Evolutionary conservation across 2,888 invertebrate genomes (phyloP).

Genomic region (Stramonita haemastoma): DNA sequence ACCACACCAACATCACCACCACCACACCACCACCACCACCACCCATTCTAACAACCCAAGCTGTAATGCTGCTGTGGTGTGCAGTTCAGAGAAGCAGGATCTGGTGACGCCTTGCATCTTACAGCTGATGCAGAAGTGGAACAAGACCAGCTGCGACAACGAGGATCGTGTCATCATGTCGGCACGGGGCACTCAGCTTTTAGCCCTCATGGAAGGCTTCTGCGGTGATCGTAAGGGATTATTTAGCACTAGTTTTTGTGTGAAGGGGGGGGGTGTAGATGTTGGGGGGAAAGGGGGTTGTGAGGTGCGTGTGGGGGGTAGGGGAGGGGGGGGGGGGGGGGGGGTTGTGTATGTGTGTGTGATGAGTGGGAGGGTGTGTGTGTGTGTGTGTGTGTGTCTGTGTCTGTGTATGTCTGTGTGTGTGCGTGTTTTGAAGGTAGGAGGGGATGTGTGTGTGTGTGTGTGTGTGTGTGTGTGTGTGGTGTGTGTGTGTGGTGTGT

Average conservation of each 20-base stretch:
- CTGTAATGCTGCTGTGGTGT: neutral
- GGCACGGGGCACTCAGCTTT: conserved; percentile 43
- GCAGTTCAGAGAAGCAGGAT: conserved; percentile 44
- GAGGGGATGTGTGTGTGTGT: neutral
- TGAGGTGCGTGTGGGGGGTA: too few relatives aligned
- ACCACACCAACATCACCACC: too few relatives aligned
- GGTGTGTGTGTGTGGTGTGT: too few relatives aligned
- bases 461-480: neutral
- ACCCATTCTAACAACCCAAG: too few relatives aligned
- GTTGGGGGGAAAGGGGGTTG: too few relatives aligned
- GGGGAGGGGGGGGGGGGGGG: neutral
- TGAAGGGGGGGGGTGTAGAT: too few relatives aligned
- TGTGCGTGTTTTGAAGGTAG: neutral
- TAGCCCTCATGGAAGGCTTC: conserved; percentile 47
- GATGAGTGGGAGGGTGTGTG: too few relatives aligned
- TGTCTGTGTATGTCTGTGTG: too few relatives aligned
- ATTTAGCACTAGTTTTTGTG: neutral
- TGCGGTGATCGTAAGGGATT: conserved; percentile 46
- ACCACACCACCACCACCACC: too few relatives aligned
- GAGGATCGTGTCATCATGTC: conserved; percentile 34
- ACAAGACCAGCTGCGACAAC: conserved; percentile 40
- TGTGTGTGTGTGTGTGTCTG: too few relatives aligned
- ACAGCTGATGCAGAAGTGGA: conserved; percentile 45
- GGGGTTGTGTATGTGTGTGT: neutral
- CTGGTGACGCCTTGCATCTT: conserved; percentile 46